phyloP scores from a whole-genome alignment of 1,140 invertebrate genomes.

The Danaus melanippus region DNA sequence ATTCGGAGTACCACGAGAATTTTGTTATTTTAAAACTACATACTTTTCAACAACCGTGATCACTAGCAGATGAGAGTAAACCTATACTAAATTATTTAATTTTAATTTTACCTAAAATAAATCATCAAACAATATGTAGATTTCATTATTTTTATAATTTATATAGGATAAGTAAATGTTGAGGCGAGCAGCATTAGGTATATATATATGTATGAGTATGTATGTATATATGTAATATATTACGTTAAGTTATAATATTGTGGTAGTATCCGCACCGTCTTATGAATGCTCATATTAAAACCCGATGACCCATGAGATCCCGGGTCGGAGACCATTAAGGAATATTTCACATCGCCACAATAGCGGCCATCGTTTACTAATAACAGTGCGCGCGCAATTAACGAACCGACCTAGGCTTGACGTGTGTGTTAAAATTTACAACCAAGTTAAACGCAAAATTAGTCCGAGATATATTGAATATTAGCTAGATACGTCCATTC shows the following conservation, averaged over 20 bases:
- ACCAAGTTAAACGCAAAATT: conserved; percentile 12
- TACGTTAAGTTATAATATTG: neutral
- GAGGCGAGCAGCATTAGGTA: too few species aligned
- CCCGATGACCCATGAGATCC: conserved; percentile 14
- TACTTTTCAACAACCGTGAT: too few species aligned
- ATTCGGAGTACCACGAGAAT: too few species aligned
- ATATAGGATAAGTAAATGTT: too few species aligned
- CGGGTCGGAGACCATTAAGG: conserved; percentile 14
- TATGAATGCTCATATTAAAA: conserved; percentile 16
- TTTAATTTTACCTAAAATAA: too few species aligned
- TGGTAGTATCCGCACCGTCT: neutral
- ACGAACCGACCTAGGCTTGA: conserved; percentile 12
- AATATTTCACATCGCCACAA: conserved; percentile 17
- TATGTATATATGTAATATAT: neutral
- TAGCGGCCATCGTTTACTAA: conserved; percentile 14
- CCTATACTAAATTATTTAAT: too few species aligned
- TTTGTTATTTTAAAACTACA: too few species aligned
- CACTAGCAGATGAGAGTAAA: too few species aligned
- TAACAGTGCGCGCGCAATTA: conserved; percentile 19
- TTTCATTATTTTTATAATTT: too few species aligned
- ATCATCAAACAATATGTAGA: too few species aligned
- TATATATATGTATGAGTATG: neutral
- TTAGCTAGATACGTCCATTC: too few species aligned
- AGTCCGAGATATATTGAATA: conserved; percentile 2
- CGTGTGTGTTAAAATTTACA: conserved; percentile 17